phyloP scores from a whole-genome alignment of 2,888 invertebrate species.

The Pegoplata infirma region DNA sequence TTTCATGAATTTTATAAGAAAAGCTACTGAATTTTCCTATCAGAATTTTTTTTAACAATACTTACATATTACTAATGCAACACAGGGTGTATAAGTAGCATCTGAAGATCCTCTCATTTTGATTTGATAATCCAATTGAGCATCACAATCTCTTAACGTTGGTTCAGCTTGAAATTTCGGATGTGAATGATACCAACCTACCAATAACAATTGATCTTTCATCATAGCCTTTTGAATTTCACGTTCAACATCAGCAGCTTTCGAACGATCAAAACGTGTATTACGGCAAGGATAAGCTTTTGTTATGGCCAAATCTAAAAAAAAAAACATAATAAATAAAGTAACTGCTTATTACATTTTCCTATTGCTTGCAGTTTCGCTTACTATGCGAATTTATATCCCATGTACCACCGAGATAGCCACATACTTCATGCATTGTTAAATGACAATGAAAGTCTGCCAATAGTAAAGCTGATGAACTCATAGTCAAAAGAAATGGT shows the following conservation, averaged over 20 bases:
- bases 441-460: constrained; percentile 96
- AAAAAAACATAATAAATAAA: neutral
- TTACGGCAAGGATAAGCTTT: constrained; percentile 93
- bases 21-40: no score
- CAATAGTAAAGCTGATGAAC: constrained; percentile 90
- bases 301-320: constrained; percentile 88
- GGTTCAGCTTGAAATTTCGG: constrained; percentile 92
- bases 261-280: constrained; percentile 87
- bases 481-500: constrained; percentile 92
- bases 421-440: constrained; percentile 95
- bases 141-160: constrained; percentile 91
- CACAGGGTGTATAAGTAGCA: constrained; percentile 94
- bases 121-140: constrained; percentile 96
- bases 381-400: constrained; percentile 95
- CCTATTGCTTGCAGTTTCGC: constrained; percentile 72
- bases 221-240: constrained; percentile 92
- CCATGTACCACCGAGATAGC: constrained; percentile 97
- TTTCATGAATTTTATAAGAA: no score
- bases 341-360: no score
- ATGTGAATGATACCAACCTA: constrained; percentile 98
- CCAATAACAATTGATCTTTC: constrained; percentile 87
- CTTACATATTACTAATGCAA: constrained; percentile 93
- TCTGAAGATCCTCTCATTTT: constrained; percentile 95
- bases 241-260: constrained; percentile 86
- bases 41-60: no score